Base-by-base conservation (phyloP, 2,113 vertebrate genomes). In the Notarius lentiginosus region DNA sequence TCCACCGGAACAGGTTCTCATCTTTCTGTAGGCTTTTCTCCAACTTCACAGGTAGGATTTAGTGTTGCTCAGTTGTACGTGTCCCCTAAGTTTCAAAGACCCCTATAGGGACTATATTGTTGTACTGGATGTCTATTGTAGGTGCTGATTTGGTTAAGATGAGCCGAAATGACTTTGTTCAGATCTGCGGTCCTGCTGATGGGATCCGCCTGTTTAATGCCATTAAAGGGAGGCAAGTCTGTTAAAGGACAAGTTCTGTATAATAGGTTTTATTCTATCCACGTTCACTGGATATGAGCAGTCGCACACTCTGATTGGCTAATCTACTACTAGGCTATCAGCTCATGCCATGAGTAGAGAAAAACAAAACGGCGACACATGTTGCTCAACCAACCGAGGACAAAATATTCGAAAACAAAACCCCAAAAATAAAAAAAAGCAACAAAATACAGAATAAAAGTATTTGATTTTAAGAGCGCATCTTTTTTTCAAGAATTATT, bases 151-250 rank as follows among this genome's bases (percentile, higher is more conserved):
- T 99, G 91, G 88, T 99, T 92, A 97, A 97, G 91, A 97, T 99
- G 97, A 96, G 96, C 90, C 96, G 96, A 89, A 97, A 98, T 17
- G 97, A 99, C 83, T 93, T 99, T 92, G 95, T 98, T 90, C 98
- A 98, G 94, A 96, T 99, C 90, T 99, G 98, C 89, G 97, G 98
- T 12, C 97, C 97, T 34, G 97, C 97, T 53, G 97, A 99, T 60
- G 97, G 97, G 53, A 99, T 99, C 92, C 96, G 97, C 47, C 97
- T 99, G 88, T 99, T 97, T 87, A 99, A 99, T 77, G 95, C 96
- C 53, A 96, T 99, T 93, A 98, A 97, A 94, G 97, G 97, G 95
- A 96, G 97, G 98, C 98, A 86, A 83, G 96, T 70, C 9, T 18
- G 60, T 63, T 80, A 17, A 86, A 73, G 30, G 53, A 27, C 20